Base-by-base conservation (phyloP, 2,888 invertebrate genomes). In the Phorcus lineatus region DNA sequence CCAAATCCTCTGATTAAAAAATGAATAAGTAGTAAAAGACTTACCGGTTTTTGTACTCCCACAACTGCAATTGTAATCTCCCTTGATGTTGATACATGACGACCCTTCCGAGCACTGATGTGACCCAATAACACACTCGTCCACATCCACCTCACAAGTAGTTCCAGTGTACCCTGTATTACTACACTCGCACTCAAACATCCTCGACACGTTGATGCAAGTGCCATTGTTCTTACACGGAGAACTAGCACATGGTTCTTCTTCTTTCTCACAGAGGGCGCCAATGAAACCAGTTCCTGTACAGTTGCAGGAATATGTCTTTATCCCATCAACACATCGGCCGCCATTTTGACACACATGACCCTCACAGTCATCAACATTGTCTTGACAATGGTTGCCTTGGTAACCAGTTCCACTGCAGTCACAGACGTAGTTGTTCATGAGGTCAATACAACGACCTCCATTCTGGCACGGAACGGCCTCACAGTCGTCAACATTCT, bases 91-190 rank as follows among this genome's bases (percentile, higher is more conserved):
- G 7, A 66, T 66, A 81, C 90, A 90, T 0, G 83, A 86, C 1
- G 86, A 88, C 4, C 84, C 84, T 57, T 88, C 86, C 16, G 57
- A 47, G 82, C 90, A 90, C 0, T 85, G 86, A 11, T 53, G 17
- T 17, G 24, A 66, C 78, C 19, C 22, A n/a, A 36, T 53, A 2
- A 22, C 97, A 93, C 98, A 98, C 93, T 98, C 98, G 94, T 98
- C 97, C 87, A 98, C 97, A 94, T 98, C 88, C 13, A 80, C 82
- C 76, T 88, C 88, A 83, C 91, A 91, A 7, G 82, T 74, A 9
- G 66, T 24, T 19, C 91, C 91, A 19, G 80, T 81, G 74, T 85
- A 91, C 19, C 90, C 91, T 0, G 78, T 74, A 19, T 83, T 40
- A 0, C 77, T 66, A 82, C 89, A 89, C 28, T 28, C 22, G 80